Evolutionary conservation across 2,888 invertebrate genomes (phyloP).

Genomic region (Allygus modestus): DNA sequence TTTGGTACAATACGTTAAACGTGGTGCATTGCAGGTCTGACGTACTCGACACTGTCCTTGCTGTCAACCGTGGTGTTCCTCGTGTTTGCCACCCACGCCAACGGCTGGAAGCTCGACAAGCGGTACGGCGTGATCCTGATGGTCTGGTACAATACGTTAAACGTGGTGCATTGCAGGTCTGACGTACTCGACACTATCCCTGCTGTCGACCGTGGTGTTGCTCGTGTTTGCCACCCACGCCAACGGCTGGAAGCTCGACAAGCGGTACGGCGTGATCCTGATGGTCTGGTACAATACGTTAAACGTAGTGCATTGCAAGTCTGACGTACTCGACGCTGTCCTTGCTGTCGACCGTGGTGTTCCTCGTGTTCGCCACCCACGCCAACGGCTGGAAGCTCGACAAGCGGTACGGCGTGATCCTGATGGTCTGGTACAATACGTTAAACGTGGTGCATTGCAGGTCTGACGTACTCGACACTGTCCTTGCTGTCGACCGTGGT

Average conservation of each 20-base stretch:
- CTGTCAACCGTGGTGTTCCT: constrained; percentile 95
- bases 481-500: constrained; percentile 95
- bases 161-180: constrained; percentile 84
- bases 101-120: constrained; percentile 96
- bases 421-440: constrained; percentile 91
- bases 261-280: constrained; percentile 90
- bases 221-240: constrained; percentile 94
- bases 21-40: constrained; percentile 81
- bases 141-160: constrained; percentile 95
- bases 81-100: constrained; percentile 93
- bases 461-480: constrained; percentile 91
- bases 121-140: constrained; percentile 92
- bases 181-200: constrained; percentile 94
- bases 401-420: constrained; percentile 89
- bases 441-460: constrained; percentile 75
- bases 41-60: constrained; percentile 94
- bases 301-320: constrained; percentile 78
- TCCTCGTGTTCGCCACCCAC: constrained; percentile 94
- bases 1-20: not conserved
- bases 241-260: constrained; percentile 97
- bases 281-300: not conserved
- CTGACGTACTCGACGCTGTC: constrained; percentile 96
- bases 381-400: constrained; percentile 97
- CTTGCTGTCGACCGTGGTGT: constrained; percentile 93
- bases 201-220: constrained; percentile 95